These are phyloP conservation scores for Chaenocephalus aceratus DNA, from an alignment of 2,113 vertebrate genomes.

Conservation along the genomic window DNA sequence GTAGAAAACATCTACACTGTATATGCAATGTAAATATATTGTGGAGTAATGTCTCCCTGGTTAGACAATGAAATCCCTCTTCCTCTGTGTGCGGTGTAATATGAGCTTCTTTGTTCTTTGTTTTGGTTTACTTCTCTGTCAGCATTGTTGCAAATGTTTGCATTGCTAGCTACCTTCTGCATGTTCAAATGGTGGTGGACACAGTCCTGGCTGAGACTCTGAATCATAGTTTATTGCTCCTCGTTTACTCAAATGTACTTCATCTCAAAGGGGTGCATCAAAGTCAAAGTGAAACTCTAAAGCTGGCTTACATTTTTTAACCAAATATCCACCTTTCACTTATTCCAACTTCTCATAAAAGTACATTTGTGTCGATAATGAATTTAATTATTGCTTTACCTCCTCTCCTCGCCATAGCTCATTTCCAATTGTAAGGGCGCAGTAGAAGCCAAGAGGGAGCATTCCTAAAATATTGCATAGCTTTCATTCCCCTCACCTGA, in stretches of 20 bases:
- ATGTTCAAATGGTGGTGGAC: background rate
- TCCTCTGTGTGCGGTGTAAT: too few species aligned
- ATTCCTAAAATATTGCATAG: constrained; percentile 62
- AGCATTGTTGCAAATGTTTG: too few species aligned
- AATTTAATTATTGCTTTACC: constrained; percentile 20
- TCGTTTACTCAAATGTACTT: too few species aligned
- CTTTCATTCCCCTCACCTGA: constrained; percentile 60
- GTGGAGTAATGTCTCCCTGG: too few species aligned
- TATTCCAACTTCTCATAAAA: background rate
- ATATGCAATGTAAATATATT: too few species aligned
- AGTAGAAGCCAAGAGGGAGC: constrained; percentile 44
- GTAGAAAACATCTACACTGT: too few species aligned
- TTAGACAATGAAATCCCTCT: too few species aligned
- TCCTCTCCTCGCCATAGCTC: constrained; percentile 4
- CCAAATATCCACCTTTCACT: background rate
- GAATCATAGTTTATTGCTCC: too few species aligned
- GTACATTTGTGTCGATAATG: background rate
- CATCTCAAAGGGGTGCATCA: background rate
- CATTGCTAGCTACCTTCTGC: too few species aligned
- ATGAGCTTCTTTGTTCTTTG: too few species aligned
- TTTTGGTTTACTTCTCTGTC: too few species aligned
- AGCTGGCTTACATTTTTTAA: background rate
- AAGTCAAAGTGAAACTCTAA: background rate
- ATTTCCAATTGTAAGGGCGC: constrained; percentile 23
- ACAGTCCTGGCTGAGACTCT: too few species aligned